Percentiles rank a stretch among this genome's conserved stretches.
Evolutionary conservation across 2,888 invertebrate species (phyloP).

Genomic region (Corythucha ciliata): DNA sequence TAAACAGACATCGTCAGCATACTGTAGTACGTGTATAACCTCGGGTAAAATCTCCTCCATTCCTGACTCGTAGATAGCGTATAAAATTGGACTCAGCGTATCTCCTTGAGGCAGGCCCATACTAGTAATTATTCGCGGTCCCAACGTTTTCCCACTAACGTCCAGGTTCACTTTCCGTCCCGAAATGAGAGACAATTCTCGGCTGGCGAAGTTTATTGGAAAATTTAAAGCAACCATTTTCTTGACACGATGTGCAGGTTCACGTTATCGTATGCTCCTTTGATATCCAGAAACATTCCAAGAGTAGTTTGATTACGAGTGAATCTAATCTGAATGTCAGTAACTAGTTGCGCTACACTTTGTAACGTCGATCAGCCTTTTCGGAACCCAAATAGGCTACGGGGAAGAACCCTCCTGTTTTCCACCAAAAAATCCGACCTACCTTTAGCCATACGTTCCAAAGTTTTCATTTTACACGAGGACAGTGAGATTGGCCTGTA

Average conservation of each 20-base stretch:
- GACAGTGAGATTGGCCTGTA: constrained; percentile 9
- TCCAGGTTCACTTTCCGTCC: background rate
- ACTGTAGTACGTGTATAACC: background rate
- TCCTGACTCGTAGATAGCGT: background rate
- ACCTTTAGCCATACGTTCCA: constrained; percentile 6
- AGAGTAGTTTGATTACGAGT: constrained; percentile 3
- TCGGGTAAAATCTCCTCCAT: constrained; percentile 4
- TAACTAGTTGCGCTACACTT: background rate
- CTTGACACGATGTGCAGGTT: background rate
- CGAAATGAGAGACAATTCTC: background rate
- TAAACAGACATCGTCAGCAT: constrained; percentile 12
- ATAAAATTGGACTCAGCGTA: constrained; percentile 4
- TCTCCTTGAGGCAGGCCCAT: constrained; percentile 3
- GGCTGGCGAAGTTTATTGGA: background rate
- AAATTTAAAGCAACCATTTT: background rate
- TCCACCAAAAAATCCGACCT: constrained; percentile 6
- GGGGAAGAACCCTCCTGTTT: background rate
- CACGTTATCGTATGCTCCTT: constrained; percentile 10
- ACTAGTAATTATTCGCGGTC: constrained; percentile 3
- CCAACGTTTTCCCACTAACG: background rate
- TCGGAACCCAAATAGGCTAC: constrained; percentile 11
- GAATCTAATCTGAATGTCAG: constrained; percentile 3
- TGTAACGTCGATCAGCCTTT: constrained; percentile 1
- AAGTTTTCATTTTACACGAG: constrained; percentile 9
- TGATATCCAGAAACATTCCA: constrained; percentile 10